Conservation (phyloP, 2,797 vertebrate species). For the Siniperca undulata region DNA sequence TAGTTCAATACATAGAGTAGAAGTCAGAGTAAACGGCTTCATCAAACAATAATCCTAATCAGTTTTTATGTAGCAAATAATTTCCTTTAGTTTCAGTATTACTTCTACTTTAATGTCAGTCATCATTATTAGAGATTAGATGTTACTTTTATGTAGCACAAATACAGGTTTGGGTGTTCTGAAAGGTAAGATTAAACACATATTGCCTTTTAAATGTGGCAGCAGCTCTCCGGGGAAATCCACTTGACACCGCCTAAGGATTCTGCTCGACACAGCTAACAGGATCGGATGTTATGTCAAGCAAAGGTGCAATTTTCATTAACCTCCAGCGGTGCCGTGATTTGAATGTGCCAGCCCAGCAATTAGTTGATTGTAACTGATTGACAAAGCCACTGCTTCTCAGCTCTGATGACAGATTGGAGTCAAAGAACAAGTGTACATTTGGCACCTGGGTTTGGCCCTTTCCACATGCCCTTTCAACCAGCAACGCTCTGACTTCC, state of each 20-base stretch:
- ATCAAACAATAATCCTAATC: not conserved
- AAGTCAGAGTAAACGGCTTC: not conserved
- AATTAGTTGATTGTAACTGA: constrained; percentile 91
- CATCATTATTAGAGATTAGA: constrained; percentile 36
- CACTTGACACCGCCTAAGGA: constrained; percentile 70
- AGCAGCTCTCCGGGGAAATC: constrained; percentile 67
- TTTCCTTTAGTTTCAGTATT: constrained; percentile 32
- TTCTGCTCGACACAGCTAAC: constrained; percentile 69
- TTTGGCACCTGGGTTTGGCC: constrained; percentile 15
- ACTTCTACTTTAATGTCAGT: constrained; percentile 7
- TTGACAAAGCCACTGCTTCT: constrained; percentile 69
- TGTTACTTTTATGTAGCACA: constrained; percentile 45
- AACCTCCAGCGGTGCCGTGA: constrained; percentile 88
- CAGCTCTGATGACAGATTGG: constrained; percentile 37
- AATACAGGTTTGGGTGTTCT: constrained; percentile 43
- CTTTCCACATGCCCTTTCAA: not conserved
- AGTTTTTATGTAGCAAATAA: constrained; percentile 20
- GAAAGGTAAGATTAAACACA: constrained; percentile 59
- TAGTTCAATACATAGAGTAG: not conserved
- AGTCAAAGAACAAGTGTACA: constrained; percentile 26
- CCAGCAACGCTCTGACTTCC: not conserved
- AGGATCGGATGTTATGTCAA: constrained; percentile 82
- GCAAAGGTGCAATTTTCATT: constrained; percentile 89
- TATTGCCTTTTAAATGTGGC: constrained; percentile 39
- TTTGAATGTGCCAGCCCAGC: constrained; percentile 87